A percentile compares a stretch with the other conserved stretches of the same genome.
Conservation (phyloP, 2,797 vertebrate genomes). For the Dermochelys coriacea region DNA sequence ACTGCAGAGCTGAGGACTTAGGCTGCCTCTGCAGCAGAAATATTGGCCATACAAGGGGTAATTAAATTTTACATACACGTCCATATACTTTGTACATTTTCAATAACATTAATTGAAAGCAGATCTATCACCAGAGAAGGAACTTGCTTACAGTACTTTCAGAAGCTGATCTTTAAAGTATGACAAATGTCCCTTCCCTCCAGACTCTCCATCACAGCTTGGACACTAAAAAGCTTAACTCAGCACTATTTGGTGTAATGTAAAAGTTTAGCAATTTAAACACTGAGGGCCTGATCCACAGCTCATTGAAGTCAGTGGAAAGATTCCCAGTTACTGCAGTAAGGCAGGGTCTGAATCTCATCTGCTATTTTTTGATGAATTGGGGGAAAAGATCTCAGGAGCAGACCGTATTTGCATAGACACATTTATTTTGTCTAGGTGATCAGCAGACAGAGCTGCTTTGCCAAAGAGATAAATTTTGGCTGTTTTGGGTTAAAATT, state of each 20-base stretch:
- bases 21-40: neutral
- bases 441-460: neutral
- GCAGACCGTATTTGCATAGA: neutral
- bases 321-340: neutral
- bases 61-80: slow-evolving; percentile 33
- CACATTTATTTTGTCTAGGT: neutral
- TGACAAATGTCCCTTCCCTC: neutral
- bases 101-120: slow-evolving; percentile 15
- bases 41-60: neutral
- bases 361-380: neutral
- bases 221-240: neutral
- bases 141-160: neutral
- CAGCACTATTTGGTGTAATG: neutral
- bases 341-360: neutral
- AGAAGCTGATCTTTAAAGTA: slow-evolving; percentile 1
- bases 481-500: neutral
- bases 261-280: neutral
- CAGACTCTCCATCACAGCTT: neutral
- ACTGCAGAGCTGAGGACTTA: neutral
- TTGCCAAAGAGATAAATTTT: neutral
- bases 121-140: slow-evolving; percentile 11
- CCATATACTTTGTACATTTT: neutral
- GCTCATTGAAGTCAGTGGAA: neutral
- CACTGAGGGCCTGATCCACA: neutral
- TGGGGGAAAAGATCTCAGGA: neutral